Evolutionary conservation across 2,888 invertebrate genomes (phyloP).

Genomic region (Ferrisia virgata): DNA sequence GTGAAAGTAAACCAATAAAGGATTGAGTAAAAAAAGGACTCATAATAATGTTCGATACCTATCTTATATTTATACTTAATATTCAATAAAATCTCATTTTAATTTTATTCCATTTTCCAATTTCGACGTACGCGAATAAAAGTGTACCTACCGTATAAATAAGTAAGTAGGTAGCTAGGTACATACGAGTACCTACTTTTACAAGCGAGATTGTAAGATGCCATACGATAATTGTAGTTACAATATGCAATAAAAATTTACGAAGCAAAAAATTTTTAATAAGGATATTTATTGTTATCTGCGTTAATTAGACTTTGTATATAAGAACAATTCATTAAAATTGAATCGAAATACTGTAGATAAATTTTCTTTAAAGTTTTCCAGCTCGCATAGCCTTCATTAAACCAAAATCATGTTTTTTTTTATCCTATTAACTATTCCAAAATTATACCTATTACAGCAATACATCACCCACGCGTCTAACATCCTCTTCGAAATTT

Average conservation of each 20-base stretch:
- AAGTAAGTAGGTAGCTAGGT: too few relatives aligned
- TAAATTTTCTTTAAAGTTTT: not conserved
- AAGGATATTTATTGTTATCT: not conserved
- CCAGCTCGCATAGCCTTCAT: not conserved
- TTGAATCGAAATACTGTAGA: not conserved
- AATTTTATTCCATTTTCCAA: not conserved
- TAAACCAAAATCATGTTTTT: not conserved
- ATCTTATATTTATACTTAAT: too few relatives aligned
- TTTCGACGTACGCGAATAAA: not conserved
- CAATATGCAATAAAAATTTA: slow-evolving; percentile 9
- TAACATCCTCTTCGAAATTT: not conserved
- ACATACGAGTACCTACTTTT: not conserved
- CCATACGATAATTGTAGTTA: not conserved
- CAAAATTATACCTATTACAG: not conserved
- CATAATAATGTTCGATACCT: too few relatives aligned
- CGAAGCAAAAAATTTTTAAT: not conserved
- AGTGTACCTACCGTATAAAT: too few relatives aligned
- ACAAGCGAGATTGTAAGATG: too few relatives aligned
- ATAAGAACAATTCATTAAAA: not conserved
- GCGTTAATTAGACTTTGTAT: not conserved
- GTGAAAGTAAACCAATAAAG: not conserved
- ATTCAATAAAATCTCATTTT: too few relatives aligned
- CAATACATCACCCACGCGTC: not conserved
- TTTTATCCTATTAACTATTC: not conserved
- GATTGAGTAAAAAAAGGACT: not conserved